phyloP scores from a whole-genome alignment of 1,140 invertebrate genomes.

The Drosophila ironensis region DNA sequence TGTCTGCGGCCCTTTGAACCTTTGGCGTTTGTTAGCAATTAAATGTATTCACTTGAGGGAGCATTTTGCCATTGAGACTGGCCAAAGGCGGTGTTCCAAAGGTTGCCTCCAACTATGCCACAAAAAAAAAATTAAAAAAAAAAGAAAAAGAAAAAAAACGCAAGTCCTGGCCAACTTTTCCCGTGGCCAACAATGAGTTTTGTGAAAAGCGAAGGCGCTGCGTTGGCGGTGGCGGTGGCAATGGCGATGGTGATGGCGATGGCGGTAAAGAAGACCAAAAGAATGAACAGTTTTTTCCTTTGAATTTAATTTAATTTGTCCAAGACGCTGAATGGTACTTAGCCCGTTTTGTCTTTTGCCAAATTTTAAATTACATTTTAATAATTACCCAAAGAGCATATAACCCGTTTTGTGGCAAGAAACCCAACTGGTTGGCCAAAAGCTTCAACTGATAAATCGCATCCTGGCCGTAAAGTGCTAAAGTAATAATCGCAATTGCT shows the following conservation, averaged over 20 bases:
- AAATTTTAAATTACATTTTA: not conserved
- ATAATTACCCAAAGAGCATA: no score
- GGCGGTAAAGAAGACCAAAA: not conserved
- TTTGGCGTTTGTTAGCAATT: constrained; percentile 70
- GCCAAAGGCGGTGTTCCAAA: constrained; percentile 27
- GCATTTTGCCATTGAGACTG: constrained; percentile 51
- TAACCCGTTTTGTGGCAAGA: no score
- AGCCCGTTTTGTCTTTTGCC: not conserved
- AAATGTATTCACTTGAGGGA: constrained; percentile 72
- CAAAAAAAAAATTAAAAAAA: constrained; percentile 14
- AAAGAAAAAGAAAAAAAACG: not conserved
- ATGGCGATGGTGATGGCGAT: not conserved
- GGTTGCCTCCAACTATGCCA: constrained; percentile 16
- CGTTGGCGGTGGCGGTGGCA: not conserved
- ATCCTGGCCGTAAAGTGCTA: no score
- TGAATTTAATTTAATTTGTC: not conserved
- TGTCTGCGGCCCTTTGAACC: constrained; percentile 21
- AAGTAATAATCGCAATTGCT: no score
- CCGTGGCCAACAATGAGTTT: constrained; percentile 31
- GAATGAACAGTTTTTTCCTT: not conserved
- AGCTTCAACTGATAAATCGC: no score
- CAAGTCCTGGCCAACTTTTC: constrained; percentile 41
- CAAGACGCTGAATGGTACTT: not conserved
- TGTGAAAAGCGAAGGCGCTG: constrained; percentile 6
- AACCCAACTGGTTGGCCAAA: no score